Evolutionary conservation across 2,888 invertebrate genomes (phyloP), one percentile per base, ranked within the genome.

Genomic region (Lasioglossum oenotherae): DNA sequence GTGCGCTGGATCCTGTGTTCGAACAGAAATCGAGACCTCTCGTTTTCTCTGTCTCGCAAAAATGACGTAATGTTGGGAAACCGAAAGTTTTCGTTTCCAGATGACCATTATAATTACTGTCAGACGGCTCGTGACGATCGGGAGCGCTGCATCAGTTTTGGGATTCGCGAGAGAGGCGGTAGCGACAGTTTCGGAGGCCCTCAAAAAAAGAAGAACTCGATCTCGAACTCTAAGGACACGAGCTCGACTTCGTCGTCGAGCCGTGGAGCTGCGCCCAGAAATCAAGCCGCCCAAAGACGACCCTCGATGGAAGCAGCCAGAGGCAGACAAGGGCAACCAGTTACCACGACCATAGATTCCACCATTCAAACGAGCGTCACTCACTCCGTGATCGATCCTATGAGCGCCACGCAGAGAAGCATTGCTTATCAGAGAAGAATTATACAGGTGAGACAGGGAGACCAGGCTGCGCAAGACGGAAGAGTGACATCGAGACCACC

Each of bases 141-240:
- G 41, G 23, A 41, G 2, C 41, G 71, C 12, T n/a, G 12, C 38
- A 31, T 19, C 35, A 27, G 1, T 0, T 14, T 19, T 4, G 10
- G 5, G 19, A 3, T 19, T 46, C 89, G 89, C 46, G 74, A 75
- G 31, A 86, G 87, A 60, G 89, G 89, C 12, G 89, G 89, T 19
- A 84, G 84, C 35, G 88, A 89, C 38, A 57, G 67, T 2, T 23
- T n/a, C 19, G 41, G 46, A 27, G 46, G 4, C 27, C 1, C 44
- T n/a, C 87, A 38, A n/a, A 79, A 8, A 14, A 76, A 23, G 2
- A 84, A n/a, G n/a, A 2, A 8, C 31, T 31, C 31, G 31, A 2
- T 2, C 0, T 0, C 72, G 12, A 67, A 46, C 41, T 16, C 27
- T 2, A 81, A 12, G 27, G 64, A 57, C 1, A 3, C 46, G 3